phyloP scores from a whole-genome alignment of 2,113 vertebrate species.

The Pterophyllum scalare region DNA sequence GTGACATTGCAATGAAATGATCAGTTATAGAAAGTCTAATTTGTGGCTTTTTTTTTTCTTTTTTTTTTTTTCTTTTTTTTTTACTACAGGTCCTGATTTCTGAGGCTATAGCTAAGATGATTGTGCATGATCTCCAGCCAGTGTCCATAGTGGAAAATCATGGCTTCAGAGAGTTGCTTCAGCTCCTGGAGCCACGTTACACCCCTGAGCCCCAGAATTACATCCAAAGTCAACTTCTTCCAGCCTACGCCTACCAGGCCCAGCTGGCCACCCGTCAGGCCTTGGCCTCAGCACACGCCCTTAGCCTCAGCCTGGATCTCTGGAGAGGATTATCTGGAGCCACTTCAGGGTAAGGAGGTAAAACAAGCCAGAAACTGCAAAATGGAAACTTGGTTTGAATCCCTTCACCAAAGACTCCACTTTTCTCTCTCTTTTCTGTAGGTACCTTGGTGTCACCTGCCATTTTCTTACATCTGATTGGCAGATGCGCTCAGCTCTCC shows the following conservation, averaged over 20 bases:
- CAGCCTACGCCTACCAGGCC: constrained; percentile 82
- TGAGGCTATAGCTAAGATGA: constrained; percentile 85
- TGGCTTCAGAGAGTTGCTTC: constrained; percentile 82
- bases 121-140: constrained; percentile 82
- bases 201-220: constrained; percentile 77
- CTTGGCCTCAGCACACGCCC: constrained; percentile 76
- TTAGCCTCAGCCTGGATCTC: constrained; percentile 81
- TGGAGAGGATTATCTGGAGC: constrained; percentile 66
- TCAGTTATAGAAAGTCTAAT: not conserved
- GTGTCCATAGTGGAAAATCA: constrained; percentile 81
- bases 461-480: constrained; percentile 83
- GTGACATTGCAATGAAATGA: not conserved
- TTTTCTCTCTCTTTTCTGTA: constrained; percentile 22
- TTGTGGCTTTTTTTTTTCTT: not conserved
- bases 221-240: constrained; percentile 82
- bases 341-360: constrained; percentile 60
- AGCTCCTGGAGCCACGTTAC: constrained; percentile 83
- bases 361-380: constrained; percentile 23
- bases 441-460: constrained; percentile 84
- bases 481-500: constrained; percentile 81
- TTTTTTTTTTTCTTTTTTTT: not conserved
- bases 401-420: not conserved
- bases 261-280: constrained; percentile 82
- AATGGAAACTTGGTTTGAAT: constrained; percentile 1
- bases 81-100: constrained; percentile 77